These are phyloP conservation scores for Schizothorax lantsangensis DNA, from an alignment of 2,797 vertebrate genomes.

Conservation along the genomic window DNA sequence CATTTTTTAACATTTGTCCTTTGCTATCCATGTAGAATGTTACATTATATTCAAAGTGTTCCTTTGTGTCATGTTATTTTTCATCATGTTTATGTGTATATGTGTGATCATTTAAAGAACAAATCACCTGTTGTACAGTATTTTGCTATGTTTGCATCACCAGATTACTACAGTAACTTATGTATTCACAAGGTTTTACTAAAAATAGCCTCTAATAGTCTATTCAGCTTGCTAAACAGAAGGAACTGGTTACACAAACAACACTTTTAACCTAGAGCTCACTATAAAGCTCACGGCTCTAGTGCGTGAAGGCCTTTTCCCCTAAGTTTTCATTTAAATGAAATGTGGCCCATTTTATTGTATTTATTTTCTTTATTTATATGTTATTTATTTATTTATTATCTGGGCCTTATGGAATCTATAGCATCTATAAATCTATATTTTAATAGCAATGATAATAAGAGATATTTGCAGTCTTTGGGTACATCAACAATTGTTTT, in stretches of 20 bases:
- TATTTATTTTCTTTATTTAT: conserved; percentile 67
- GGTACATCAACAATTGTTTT: conserved; percentile 21
- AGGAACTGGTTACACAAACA: conserved; percentile 38
- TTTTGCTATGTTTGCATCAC: conserved; percentile 59
- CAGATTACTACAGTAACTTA: conserved; percentile 49
- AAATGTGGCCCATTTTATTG: conserved; percentile 58
- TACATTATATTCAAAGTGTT: conserved; percentile 59
- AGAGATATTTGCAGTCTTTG: conserved; percentile 49
- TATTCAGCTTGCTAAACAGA: conserved; percentile 42
- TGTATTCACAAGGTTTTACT: conserved; percentile 35
- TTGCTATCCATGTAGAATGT: conserved; percentile 59
- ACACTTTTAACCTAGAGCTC: conserved; percentile 30
- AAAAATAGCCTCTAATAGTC: conserved; percentile 31
- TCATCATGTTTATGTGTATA: conserved; percentile 39
- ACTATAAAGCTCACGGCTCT: conserved; percentile 26
- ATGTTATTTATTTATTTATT: conserved; percentile 73
- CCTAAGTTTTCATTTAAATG: conserved; percentile 10
- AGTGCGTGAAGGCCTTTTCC: conserved; percentile 32
- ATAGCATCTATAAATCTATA: conserved; percentile 61
- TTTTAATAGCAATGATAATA: conserved; percentile 62
- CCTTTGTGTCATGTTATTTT: conserved; percentile 41
- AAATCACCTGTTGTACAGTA: conserved; percentile 51
- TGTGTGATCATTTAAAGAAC: conserved; percentile 45
- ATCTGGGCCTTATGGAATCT: conserved; percentile 64
- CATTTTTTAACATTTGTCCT: conserved; percentile 47